Evolutionary conservation across 2,113 vertebrate genomes (phyloP), one percentile per base, ranked within the genome.

Genomic region (Python bivittatus): DNA sequence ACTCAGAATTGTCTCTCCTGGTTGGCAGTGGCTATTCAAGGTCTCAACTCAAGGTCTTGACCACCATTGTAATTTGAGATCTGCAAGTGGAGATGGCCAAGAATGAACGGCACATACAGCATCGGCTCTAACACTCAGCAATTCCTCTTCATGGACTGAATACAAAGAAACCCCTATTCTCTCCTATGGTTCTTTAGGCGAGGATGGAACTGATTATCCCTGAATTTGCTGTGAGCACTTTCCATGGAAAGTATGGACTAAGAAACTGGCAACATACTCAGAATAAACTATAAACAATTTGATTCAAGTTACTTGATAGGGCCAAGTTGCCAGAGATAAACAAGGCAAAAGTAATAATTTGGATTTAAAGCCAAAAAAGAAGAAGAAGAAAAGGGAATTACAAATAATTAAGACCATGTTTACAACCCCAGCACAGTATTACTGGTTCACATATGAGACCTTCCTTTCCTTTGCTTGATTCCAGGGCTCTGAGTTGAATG

Each of bases 241-340:
- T 95, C 88, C 61, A 72, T 87, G 89, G 89, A 88, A 95, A 94
- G 7, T 68, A 86, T 64, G 88, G 86, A 95, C 90, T 91, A 94
- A 90, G 0, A 0, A 93, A 93, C 52, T 79, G 61, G 57, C 85
- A 96, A 79, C 60, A 93, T 88, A 94, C 88, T 53, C 0, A 87
- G 95, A 96, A 92, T 57, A 93, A 93, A 96, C 91, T 86, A 84
- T 88, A 91, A 92, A 95, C 84, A 92, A 52, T 52, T 88, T 68
- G 20, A 93, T 94, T 85, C 93, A 95, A 89, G 85, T 95, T 91
- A 94, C 90, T 88, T 90, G 91, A 94, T 87, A 89, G 86, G 61
- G 68, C 94, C 93, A 89, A 56, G 23, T 23, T 90, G 88, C 90
- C 92, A 95, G 94, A 96, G 92, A 88, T 88, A 94, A 96, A 94